phyloP scores from a whole-genome alignment of 1,140 invertebrate genomes.

The Macrobrachium rosenbergii region DNA sequence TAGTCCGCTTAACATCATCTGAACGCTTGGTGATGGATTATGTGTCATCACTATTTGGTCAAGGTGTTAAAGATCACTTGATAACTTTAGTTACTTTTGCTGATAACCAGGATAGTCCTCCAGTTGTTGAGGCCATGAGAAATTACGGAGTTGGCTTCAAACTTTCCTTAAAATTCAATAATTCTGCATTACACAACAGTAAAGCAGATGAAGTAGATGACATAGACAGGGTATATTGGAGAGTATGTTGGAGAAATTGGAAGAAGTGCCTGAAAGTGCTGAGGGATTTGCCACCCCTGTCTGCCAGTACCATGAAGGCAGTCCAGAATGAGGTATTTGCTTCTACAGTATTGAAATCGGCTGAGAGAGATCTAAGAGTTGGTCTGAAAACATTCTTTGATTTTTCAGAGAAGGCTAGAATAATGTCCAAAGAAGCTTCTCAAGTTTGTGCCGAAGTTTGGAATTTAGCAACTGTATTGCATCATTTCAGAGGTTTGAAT shows the following conservation, averaged over 20 bases:
- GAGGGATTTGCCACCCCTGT: slow-evolving; percentile 9
- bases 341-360: background rate
- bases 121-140: slow-evolving; percentile 40
- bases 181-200: slow-evolving; percentile 23
- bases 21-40: slow-evolving; percentile 48
- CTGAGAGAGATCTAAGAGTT: slow-evolving; percentile 13
- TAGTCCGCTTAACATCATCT: slow-evolving; percentile 48
- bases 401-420: background rate
- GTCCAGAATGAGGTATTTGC: slow-evolving; percentile 34
- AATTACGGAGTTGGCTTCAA: slow-evolving; percentile 22
- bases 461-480: slow-evolving; percentile 12
- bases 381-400: slow-evolving; percentile 6
- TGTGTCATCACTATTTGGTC: slow-evolving; percentile 34
- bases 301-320: slow-evolving; percentile 23
- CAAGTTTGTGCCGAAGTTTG: slow-evolving; percentile 17
- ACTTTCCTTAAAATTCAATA: slow-evolving; percentile 42
- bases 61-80: slow-evolving; percentile 14
- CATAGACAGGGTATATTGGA: slow-evolving; percentile 42
- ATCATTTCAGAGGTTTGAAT: background rate
- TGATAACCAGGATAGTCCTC: slow-evolving; percentile 40
- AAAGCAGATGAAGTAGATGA: slow-evolving; percentile 34
- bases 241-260: slow-evolving; percentile 34
- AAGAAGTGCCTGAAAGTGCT: slow-evolving; percentile 43
- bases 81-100: slow-evolving; percentile 40
- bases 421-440: background rate